phyloP scores from a whole-genome alignment of 2,113 vertebrate genomes.

The Tragelaphus imberbis region DNA sequence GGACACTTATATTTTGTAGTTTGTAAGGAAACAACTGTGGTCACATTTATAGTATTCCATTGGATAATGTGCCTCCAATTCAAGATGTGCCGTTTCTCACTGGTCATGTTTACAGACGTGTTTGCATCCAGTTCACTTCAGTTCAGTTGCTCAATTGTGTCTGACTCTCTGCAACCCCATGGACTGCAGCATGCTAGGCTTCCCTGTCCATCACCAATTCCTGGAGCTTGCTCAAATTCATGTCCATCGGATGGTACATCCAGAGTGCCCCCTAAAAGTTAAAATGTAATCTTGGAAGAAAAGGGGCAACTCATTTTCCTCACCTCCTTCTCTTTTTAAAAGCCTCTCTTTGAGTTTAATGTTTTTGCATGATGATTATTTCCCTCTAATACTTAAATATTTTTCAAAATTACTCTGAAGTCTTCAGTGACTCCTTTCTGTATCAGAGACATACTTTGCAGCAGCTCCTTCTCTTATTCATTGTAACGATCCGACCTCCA shows the following conservation, averaged over 20 bases:
- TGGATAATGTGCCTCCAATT: background rate
- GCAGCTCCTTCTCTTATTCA: background rate
- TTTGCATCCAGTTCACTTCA: background rate
- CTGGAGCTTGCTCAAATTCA: background rate
- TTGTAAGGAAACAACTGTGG: background rate
- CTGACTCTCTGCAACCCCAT: background rate
- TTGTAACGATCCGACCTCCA: background rate
- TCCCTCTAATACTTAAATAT: background rate
- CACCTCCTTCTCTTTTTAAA: background rate
- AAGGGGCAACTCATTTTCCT: background rate
- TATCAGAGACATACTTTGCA: background rate
- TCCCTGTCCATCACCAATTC: background rate
- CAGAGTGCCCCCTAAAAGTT: background rate
- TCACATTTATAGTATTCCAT: background rate
- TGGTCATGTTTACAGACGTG: background rate
- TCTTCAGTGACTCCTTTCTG: background rate
- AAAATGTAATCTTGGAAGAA: background rate
- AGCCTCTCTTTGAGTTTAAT: background rate
- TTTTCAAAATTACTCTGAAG: background rate
- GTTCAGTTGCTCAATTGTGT: background rate
- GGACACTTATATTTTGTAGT: constrained; percentile 8
- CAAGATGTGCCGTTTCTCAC: background rate
- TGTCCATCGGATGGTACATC: background rate
- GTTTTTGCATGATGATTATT: background rate
- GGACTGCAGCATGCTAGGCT: background rate